Percentiles rank a stretch among this genome's conserved stretches.
Evolutionary conservation across 2,113 vertebrate species (phyloP).

Genomic region (Gymnarchus niloticus): DNA sequence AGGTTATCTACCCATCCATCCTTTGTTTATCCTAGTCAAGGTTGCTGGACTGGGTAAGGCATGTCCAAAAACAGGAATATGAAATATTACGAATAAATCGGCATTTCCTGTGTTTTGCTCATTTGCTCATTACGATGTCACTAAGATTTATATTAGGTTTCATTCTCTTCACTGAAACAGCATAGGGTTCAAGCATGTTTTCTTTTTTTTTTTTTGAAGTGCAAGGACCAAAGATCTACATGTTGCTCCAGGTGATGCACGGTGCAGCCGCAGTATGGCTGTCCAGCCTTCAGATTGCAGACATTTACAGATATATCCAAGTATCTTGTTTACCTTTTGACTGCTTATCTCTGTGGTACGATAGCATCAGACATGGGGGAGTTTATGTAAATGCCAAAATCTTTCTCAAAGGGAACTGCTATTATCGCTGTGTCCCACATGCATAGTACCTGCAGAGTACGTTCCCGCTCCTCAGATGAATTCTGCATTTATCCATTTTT

Average conservation of each 20-base stretch:
- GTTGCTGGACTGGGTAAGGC: too few species aligned
- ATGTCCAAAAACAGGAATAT: background rate
- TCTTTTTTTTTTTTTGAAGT: too few species aligned
- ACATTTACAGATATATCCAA: background rate
- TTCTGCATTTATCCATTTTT: background rate
- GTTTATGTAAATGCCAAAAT: constrained; percentile 13
- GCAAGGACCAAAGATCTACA: background rate
- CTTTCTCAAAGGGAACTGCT: background rate
- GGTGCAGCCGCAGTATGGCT: background rate
- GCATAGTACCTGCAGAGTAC: background rate
- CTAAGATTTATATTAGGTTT: too few species aligned
- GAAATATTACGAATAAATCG: background rate
- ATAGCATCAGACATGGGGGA: background rate
- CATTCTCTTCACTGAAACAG: background rate
- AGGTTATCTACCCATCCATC: too few species aligned
- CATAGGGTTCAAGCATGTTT: background rate
- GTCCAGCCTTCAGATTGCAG: background rate
- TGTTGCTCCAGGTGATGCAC: background rate
- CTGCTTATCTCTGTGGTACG: background rate
- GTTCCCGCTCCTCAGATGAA: background rate
- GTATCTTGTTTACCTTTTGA: background rate
- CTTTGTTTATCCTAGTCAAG: too few species aligned
- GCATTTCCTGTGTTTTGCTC: background rate
- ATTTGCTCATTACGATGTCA: too few species aligned
- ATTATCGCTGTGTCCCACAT: constrained; percentile 1